Evolutionary conservation across 2,797 vertebrate genomes (phyloP).

Genomic region (Scolopax bukidnonensis): DNA sequence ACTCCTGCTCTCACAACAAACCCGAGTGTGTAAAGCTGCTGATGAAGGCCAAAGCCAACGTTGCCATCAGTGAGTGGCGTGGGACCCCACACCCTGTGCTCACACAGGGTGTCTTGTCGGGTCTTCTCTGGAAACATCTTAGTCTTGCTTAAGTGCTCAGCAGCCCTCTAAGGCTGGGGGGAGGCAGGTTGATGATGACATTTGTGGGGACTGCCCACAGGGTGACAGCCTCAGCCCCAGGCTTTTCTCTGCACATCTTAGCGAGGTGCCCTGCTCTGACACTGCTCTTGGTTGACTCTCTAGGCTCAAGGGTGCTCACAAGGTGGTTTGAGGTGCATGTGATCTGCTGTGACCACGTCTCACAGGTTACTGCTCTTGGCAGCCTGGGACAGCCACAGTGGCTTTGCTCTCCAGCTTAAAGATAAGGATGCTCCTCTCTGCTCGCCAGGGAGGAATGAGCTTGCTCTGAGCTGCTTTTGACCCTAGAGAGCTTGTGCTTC

Average conservation of each 20-base stretch:
- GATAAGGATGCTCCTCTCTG: background rate
- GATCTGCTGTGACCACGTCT: background rate
- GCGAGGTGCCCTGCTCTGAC: background rate
- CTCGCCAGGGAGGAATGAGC: background rate
- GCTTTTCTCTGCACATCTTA: background rate
- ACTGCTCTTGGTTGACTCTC: background rate
- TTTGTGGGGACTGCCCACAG: background rate
- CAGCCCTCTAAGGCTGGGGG: background rate
- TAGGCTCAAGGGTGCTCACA: background rate
- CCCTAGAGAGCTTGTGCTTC: background rate
- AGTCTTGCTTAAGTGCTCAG: background rate
- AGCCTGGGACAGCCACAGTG: background rate
- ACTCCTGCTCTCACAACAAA: constrained; percentile 86
- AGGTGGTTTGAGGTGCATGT: background rate
- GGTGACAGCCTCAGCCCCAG: background rate
- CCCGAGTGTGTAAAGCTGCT: constrained; percentile 86
- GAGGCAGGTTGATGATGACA: rapidly evolving
- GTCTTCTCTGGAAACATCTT: background rate
- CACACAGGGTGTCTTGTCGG: background rate
- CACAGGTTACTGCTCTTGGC: background rate
- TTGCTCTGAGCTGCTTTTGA: background rate
- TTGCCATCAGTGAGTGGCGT: constrained; percentile 77
- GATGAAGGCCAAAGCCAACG: constrained; percentile 83
- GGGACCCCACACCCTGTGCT: background rate
- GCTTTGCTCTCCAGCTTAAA: background rate